Conservation (phyloP, 2,113 vertebrate genomes). For the Nothobranchius kuhntae region DNA sequence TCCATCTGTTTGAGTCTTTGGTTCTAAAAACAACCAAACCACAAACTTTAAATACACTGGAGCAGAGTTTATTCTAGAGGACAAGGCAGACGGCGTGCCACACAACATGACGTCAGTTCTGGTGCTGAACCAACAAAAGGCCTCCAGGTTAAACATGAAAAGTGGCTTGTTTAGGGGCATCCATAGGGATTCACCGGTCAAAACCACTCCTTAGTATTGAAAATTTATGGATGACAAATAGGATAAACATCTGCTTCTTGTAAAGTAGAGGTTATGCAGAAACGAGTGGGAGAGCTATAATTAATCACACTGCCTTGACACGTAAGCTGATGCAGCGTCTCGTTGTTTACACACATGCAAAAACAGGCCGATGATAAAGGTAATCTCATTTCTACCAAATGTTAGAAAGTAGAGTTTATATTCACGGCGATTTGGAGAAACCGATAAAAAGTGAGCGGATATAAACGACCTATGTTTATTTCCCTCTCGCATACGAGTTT, state of each 20-base stretch:
- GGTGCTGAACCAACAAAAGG: conserved; percentile 14
- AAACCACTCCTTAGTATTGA: neutral
- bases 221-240: conserved; percentile 23
- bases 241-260: conserved; percentile 4
- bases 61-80: conserved; percentile 34
- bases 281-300: conserved; percentile 1
- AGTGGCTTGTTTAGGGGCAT: neutral
- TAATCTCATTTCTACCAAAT: neutral
- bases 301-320: conserved; percentile 11
- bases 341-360: neutral
- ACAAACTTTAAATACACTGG: conserved; percentile 51
- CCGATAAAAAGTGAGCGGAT: too few relatives aligned
- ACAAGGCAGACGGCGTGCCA: conserved; percentile 36
- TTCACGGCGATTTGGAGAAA: too few relatives aligned
- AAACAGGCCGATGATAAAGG: neutral
- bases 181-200: neutral
- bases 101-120: conserved; percentile 31
- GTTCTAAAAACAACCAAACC: conserved; percentile 66
- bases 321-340: conserved; percentile 12
- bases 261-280: neutral
- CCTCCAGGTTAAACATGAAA: conserved; percentile 1
- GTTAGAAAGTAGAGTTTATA: too few relatives aligned
- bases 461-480: too few relatives aligned
- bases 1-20: conserved; percentile 42
- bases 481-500: too few relatives aligned